These are phyloP conservation scores for Cyanoliseus patagonus DNA, from an alignment of 2,113 vertebrate species.

Conservation along the genomic window DNA sequence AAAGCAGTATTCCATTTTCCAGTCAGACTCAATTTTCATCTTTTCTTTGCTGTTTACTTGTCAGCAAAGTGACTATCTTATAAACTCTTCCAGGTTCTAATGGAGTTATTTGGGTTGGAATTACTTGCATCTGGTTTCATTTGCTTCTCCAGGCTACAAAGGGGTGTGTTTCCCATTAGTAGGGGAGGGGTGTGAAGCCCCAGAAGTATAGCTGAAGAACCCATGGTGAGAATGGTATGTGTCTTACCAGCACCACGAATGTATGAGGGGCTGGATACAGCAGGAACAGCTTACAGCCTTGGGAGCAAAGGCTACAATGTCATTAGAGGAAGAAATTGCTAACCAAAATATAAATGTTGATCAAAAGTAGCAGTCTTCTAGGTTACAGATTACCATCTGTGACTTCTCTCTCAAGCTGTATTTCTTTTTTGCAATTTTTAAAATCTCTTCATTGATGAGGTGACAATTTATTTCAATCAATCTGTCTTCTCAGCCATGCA, in stretches of 20 bases:
- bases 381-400: neutral
- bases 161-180: neutral
- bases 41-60: neutral
- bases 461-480: neutral
- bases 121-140: neutral
- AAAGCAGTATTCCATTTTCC: neutral
- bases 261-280: rapidly evolving
- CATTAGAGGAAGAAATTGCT: neutral
- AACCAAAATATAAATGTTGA: neutral
- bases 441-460: neutral
- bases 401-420: neutral
- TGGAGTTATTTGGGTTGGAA: neutral
- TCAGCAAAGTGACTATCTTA: neutral
- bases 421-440: rapidly evolving
- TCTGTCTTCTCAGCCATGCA: neutral
- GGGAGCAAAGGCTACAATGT: neutral
- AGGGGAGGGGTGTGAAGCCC: neutral
- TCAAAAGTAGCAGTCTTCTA: neutral
- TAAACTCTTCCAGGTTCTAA: neutral
- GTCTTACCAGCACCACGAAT: neutral
- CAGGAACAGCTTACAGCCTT: neutral
- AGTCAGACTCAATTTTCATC: neutral
- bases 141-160: neutral
- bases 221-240: neutral
- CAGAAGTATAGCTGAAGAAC: neutral